These are phyloP conservation scores for Mesocentrotus franciscanus DNA, from an alignment of 53 echinoderm and acorn worm genomes.

Conservation along the genomic window DNA sequence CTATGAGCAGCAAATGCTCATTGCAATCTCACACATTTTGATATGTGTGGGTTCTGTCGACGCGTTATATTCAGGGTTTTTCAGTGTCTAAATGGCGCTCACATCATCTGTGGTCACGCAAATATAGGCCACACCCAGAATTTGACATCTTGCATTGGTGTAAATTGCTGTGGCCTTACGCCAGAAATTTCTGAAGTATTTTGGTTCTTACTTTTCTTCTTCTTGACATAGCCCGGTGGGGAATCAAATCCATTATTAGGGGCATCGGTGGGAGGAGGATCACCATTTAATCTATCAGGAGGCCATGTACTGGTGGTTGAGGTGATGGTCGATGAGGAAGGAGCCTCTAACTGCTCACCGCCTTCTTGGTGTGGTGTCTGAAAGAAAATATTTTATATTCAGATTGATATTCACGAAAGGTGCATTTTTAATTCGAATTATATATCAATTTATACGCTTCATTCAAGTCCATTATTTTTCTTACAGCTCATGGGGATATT, in stretches of 20 bases:
- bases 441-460: too few relatives aligned
- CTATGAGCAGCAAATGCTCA: too few relatives aligned
- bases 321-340: conserved; percentile 16
- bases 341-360: not conserved
- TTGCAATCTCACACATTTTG: too few relatives aligned
- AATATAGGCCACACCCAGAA: not conserved
- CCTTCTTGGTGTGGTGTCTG: conserved; percentile 59
- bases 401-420: not conserved
- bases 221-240: conserved; percentile 33
- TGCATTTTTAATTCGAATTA: too few relatives aligned
- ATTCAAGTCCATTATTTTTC: too few relatives aligned
- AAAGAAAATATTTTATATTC: not conserved
- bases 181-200: too few relatives aligned
- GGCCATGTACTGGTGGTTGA: conserved; percentile 67
- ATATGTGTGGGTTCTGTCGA: too few relatives aligned
- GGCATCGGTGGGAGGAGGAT: not conserved
- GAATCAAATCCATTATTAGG: not conserved
- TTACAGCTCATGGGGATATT: too few relatives aligned
- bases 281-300: conserved; percentile 50
- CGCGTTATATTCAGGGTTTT: too few relatives aligned
- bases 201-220: conserved; percentile 52
- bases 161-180: too few relatives aligned
- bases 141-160: too few relatives aligned
- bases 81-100: too few relatives aligned
- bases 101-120: not conserved